Percentiles rank a stretch among this genome's conserved stretches.
Evolutionary conservation across 2,113 vertebrate genomes (phyloP).

Genomic region (Hemicordylus capensis): DNA sequence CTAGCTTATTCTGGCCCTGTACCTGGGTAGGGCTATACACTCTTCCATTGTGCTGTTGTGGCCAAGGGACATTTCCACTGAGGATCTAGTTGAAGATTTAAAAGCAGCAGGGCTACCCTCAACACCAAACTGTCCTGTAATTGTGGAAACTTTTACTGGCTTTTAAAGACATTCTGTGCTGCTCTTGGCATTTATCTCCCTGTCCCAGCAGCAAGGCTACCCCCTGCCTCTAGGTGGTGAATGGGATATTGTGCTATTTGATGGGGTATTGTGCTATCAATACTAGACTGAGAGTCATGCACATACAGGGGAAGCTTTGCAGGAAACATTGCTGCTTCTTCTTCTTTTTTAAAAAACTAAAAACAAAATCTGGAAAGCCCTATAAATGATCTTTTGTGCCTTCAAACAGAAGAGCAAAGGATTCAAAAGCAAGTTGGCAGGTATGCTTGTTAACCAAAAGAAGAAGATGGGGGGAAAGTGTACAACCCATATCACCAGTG

Average conservation of each 20-base stretch:
- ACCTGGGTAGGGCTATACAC: no score
- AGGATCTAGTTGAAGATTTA: not conserved
- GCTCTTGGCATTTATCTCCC: not conserved
- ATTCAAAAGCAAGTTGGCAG: constrained; percentile 31
- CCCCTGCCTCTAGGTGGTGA: no score
- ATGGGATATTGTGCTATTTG: not conserved
- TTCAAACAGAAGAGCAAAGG: constrained; percentile 22
- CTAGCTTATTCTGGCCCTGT: no score
- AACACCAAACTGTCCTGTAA: not conserved
- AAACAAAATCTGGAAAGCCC: not conserved
- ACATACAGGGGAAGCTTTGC: not conserved
- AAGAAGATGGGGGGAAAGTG: accelerated
- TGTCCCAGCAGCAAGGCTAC: not conserved
- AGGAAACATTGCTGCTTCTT: no score
- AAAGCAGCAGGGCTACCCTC: not conserved
- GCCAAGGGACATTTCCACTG: not conserved
- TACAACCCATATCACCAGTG: not conserved
- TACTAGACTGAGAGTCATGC: not conserved
- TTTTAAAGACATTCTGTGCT: not conserved
- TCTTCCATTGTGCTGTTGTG: not conserved
- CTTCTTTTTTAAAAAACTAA: not conserved
- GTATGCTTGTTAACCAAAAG: not conserved
- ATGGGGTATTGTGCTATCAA: no score
- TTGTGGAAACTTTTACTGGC: not conserved
- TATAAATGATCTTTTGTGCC: not conserved